Conservation (phyloP, 2,113 vertebrate species). For the Gavialis gangeticus region DNA sequence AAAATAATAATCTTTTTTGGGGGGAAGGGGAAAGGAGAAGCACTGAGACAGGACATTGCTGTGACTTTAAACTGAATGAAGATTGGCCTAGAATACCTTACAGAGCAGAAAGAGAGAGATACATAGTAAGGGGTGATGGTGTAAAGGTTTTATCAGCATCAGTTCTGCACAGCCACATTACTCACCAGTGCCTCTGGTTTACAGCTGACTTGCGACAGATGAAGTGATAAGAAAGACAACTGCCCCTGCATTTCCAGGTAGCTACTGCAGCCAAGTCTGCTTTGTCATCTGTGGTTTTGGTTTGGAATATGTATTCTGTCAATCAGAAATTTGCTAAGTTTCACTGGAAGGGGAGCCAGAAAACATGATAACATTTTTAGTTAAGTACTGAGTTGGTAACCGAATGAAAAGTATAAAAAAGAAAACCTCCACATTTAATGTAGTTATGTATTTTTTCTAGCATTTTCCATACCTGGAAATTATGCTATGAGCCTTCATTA, state of each 20-base stretch:
- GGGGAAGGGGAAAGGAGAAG: not conserved
- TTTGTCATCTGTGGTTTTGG: conserved; percentile 24
- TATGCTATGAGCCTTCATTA: not conserved
- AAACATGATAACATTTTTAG: not conserved
- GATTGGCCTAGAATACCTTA: conserved; percentile 60
- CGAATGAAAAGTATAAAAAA: not conserved
- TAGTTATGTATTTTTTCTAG: not conserved
- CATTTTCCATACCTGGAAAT: not conserved
- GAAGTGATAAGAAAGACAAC: conserved; percentile 50
- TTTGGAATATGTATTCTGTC: not conserved
- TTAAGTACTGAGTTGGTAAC: not conserved
- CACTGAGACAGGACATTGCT: conserved; percentile 21
- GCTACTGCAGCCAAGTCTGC: conserved; percentile 32
- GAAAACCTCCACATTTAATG: not conserved
- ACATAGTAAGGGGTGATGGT: not conserved
- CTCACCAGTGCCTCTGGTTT: conserved; percentile 61
- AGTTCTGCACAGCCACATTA: conserved; percentile 57
- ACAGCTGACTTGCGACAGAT: conserved; percentile 59
- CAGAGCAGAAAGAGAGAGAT: conserved; percentile 22
- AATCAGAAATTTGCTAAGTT: not conserved
- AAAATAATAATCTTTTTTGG: conserved; percentile 19
- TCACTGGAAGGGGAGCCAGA: not conserved
- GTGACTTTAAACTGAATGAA: conserved; percentile 46
- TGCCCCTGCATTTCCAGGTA: conserved; percentile 26
- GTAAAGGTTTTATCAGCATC: conserved; percentile 65